Conservation (phyloP, 2,888 invertebrate species). For the Oxyteleia sp. region DNA sequence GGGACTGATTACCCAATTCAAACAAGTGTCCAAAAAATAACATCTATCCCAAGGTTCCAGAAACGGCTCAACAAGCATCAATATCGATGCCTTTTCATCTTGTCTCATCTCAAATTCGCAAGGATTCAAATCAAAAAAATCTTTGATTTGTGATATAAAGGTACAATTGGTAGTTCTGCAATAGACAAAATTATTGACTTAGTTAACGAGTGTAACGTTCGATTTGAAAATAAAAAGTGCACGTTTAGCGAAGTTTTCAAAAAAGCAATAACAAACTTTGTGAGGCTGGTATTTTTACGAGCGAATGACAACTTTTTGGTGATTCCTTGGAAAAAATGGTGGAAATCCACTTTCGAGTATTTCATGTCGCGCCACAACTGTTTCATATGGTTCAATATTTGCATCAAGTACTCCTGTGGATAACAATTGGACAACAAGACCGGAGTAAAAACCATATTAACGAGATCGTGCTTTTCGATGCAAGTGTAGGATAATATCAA, state of each 20-base stretch:
- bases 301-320: constrained; percentile 46
- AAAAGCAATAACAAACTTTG: constrained; percentile 25
- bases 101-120: constrained; percentile 18
- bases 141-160: constrained; percentile 27
- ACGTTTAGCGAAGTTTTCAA: no score
- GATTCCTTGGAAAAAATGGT: constrained; percentile 39
- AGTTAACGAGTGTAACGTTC: no score
- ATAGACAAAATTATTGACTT: neutral
- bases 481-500: constrained; percentile 65
- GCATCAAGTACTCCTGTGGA: constrained; percentile 1
- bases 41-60: constrained; percentile 80
- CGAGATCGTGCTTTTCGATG: constrained; percentile 73
- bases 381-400: constrained; percentile 1
- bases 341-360: constrained; percentile 26
- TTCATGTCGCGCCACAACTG: constrained; percentile 11
- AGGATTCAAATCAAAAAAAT: constrained; percentile 23
- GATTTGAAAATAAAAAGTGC: no score
- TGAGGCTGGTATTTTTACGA: constrained; percentile 42
- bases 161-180: constrained; percentile 37
- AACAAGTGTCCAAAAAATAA: constrained; percentile 73
- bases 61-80: constrained; percentile 64
- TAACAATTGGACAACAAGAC: constrained; percentile 45
- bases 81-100: constrained; percentile 28
- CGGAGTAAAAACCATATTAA: constrained; percentile 80
- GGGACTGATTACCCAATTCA: no score